phyloP scores from a whole-genome alignment of 2,888 invertebrate genomes.

The Entomobrya multifasciata region DNA sequence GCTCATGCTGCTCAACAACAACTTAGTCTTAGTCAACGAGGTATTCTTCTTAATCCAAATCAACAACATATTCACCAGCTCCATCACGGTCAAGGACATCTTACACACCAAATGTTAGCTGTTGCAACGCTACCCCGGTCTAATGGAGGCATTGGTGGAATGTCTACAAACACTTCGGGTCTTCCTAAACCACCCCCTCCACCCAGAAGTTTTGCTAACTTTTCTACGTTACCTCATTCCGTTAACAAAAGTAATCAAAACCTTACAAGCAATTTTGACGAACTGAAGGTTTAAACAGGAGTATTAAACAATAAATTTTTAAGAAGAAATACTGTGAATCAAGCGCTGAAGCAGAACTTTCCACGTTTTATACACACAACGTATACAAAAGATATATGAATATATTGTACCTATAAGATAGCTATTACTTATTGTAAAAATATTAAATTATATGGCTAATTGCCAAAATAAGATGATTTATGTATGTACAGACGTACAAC shows the following conservation, averaged over 20 bases:
- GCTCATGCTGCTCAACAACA: slow-evolving; percentile 69
- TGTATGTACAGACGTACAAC: too few species aligned
- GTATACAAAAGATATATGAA: too few species aligned
- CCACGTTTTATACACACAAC: slow-evolving; percentile 55
- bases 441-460: too few species aligned
- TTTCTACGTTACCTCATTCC: slow-evolving; percentile 77
- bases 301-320: slow-evolving; percentile 31
- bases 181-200: slow-evolving; percentile 78
- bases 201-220: slow-evolving; percentile 76
- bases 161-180: slow-evolving; percentile 53
- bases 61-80: slow-evolving; percentile 68
- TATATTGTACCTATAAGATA: too few species aligned
- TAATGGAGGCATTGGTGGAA: slow-evolving; percentile 71
- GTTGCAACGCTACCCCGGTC: slow-evolving; percentile 75
- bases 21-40: slow-evolving; percentile 77
- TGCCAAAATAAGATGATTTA: too few species aligned
- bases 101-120: slow-evolving; percentile 55
- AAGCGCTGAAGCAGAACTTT: slow-evolving; percentile 32
- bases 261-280: slow-evolving; percentile 74
- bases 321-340: slow-evolving; percentile 14
- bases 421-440: too few species aligned
- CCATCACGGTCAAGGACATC: slow-evolving; percentile 62
- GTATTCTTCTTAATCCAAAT: slow-evolving; percentile 76
- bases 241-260: slow-evolving; percentile 73
- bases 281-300: slow-evolving; percentile 76